A percentile compares a stretch with the other conserved stretches of the same genome.
These are phyloP conservation scores for Endotricha flammealis DNA, from an alignment of 2,888 invertebrate genomes.

Conservation along the genomic window DNA sequence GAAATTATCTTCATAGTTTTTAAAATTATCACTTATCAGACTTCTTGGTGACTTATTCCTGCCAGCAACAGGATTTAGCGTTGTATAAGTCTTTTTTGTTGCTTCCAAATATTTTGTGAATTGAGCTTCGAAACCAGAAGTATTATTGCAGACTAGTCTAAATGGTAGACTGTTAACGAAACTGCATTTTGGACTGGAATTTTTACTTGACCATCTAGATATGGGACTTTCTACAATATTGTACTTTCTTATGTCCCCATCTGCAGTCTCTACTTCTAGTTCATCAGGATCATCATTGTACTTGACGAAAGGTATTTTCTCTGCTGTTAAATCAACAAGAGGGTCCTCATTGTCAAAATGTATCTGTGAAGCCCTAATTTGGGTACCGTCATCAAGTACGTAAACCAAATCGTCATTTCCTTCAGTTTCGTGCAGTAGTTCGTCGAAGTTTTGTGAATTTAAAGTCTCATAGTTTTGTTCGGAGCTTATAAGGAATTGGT, in stretches of 20 bases:
- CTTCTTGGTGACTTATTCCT: slow-evolving; percentile 54
- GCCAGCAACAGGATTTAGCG: slow-evolving; percentile 39
- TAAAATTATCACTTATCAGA: slow-evolving; percentile 39
- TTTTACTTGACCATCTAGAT: slow-evolving; percentile 36
- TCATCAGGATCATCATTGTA: slow-evolving; percentile 37
- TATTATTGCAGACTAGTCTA: slow-evolving; percentile 56
- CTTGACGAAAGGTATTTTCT: slow-evolving; percentile 61
- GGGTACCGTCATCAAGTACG: slow-evolving; percentile 65
- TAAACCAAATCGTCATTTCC: slow-evolving; percentile 48
- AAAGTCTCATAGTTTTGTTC: slow-evolving; percentile 38
- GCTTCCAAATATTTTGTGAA: slow-evolving; percentile 58
- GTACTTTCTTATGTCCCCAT: slow-evolving; percentile 40
- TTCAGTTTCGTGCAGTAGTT: slow-evolving; percentile 32
- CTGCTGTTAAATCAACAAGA: slow-evolving; percentile 51
- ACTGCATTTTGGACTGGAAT: slow-evolving; percentile 47
- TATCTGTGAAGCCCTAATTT: slow-evolving; percentile 68
- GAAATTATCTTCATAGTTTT: slow-evolving; percentile 35
- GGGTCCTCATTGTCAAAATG: slow-evolving; percentile 70
- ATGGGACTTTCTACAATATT: slow-evolving; percentile 60
- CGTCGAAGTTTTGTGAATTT: slow-evolving; percentile 31
- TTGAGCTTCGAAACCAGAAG: slow-evolving; percentile 58
- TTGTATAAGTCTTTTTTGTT: slow-evolving; percentile 43
- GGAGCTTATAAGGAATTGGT: slow-evolving; percentile 54
- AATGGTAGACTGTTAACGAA: slow-evolving; percentile 61
- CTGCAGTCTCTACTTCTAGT: slow-evolving; percentile 25